Base-by-base conservation (phyloP, 1,140 invertebrate genomes). In the Lepidurus packardi region DNA sequence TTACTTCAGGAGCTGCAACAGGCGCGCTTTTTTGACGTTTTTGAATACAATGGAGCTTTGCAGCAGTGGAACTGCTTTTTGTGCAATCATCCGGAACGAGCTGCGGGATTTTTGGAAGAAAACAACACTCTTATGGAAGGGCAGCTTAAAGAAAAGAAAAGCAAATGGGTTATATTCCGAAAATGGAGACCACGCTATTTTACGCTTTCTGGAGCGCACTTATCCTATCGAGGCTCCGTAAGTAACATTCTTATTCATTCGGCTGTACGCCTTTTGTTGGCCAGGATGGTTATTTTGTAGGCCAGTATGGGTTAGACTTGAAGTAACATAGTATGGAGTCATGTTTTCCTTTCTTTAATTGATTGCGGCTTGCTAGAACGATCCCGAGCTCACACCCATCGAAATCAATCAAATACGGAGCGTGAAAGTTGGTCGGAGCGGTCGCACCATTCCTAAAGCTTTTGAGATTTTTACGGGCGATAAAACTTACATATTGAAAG, bases 401-500 rank as follows among this genome's bases (percentile, higher is more conserved):
- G 93, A 94, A 83, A 91, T 98, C 0, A 93, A 95, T 84, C 93
- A 96, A 85, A 96, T 98, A 78, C 89, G 94, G 44, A 95, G 93
- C 80, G 94, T 98, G 1, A 94, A 96, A 84, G 95, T 96, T 9
- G 92, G 91, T 1, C 87, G 93, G 78, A 91, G 92, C 24, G 92
- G 91, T 74, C 89, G 93, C 77, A 94, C 94, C 83, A 95, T 97
- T 83, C 94, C 95, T 10, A 95, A 94, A 85, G 94, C 95, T 1
- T 97, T 98, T 87, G 95, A 98, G 88, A 97, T 98, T 80, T 97
- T 97, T 85, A 97, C 95, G 1, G 92, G 92, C 74, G 94, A 97
- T 84, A 93, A 94, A 83, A 94, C 93, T 9, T 90, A 95, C 81
- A 93, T 96, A 82, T 88, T 97, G 76, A 97, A 97, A 87, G 94